These are phyloP conservation scores for Drosophila heteroneura DNA, from an alignment of 2,888 invertebrate genomes.

Conservation along the genomic window DNA sequence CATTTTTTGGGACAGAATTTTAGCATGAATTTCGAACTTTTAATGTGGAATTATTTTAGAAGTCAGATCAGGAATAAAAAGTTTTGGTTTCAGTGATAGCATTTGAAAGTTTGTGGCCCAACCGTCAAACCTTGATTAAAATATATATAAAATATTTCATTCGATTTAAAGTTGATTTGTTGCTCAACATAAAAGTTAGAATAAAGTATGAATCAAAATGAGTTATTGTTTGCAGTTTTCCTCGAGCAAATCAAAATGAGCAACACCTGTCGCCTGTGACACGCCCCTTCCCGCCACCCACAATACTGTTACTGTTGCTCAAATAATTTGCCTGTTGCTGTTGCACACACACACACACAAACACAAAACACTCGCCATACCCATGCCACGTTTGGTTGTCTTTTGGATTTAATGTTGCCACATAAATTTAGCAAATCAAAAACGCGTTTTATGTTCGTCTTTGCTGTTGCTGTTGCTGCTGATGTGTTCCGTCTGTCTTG, in stretches of 20 bases:
- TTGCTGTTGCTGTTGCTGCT: background rate
- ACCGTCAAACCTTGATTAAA: background rate
- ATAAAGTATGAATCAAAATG: background rate
- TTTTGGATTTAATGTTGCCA: conserved; percentile 68
- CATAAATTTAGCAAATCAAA: conserved; percentile 79
- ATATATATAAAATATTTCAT: background rate
- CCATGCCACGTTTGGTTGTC: conserved; percentile 5
- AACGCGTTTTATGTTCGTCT: conserved; percentile 71
- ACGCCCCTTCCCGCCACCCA: background rate
- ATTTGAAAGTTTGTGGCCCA: background rate
- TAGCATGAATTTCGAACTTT: background rate
- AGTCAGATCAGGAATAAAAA: background rate
- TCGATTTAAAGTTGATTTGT: background rate
- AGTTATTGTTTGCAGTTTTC: background rate
- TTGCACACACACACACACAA: background rate
- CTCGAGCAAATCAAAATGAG: conserved; percentile 7
- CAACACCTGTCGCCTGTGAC: conserved; percentile 60
- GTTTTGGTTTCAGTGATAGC: background rate
- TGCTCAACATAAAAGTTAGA: background rate
- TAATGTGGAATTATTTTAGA: background rate
- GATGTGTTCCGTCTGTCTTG: conserved; percentile 25
- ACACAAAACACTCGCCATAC: background rate
- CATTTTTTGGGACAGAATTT: background rate
- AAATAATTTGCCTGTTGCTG: conserved; percentile 11
- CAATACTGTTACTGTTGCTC: background rate